Percentiles rank a stretch among this genome's conserved stretches.
Evolutionary conservation across 2,113 vertebrate species (phyloP).

Genomic region (Daboia siamensis): DNA sequence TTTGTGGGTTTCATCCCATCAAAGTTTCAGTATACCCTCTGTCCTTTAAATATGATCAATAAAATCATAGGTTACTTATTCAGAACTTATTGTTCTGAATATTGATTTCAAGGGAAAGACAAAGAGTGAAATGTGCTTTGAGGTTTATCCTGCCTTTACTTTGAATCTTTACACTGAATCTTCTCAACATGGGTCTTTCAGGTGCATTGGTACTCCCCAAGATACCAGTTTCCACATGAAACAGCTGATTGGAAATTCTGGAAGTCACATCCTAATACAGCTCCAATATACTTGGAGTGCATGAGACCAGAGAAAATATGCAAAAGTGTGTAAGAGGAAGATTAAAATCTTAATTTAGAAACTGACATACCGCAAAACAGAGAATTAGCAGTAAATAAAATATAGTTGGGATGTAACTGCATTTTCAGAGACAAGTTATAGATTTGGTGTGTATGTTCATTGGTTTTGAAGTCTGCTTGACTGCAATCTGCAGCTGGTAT

Average conservation of each 20-base stretch:
- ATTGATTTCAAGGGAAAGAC: not conserved
- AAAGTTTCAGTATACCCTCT: not conserved
- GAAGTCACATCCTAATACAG: not conserved
- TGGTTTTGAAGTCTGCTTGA: not conserved
- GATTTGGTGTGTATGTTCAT: not conserved
- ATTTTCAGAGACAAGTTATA: not conserved
- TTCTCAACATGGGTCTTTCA: not conserved
- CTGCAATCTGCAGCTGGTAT: not conserved
- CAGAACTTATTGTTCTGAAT: not conserved
- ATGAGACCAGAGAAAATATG: not conserved
- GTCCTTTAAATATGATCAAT: not conserved
- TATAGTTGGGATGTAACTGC: not conserved
- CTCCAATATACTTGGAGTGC: not conserved
- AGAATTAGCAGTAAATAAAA: not conserved
- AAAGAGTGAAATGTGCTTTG: not conserved
- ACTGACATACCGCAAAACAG: not conserved
- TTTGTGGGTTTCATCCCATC: too few relatives aligned
- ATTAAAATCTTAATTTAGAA: not conserved
- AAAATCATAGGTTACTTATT: not conserved
- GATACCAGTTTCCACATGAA: not conserved
- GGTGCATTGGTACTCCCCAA: not conserved
- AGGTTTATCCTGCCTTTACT: not conserved
- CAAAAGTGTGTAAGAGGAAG: not conserved
- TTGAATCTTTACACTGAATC: not conserved
- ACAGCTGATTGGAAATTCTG: not conserved